phyloP scores from a whole-genome alignment of 2,113 vertebrate genomes.

The Tringa solitaria region DNA sequence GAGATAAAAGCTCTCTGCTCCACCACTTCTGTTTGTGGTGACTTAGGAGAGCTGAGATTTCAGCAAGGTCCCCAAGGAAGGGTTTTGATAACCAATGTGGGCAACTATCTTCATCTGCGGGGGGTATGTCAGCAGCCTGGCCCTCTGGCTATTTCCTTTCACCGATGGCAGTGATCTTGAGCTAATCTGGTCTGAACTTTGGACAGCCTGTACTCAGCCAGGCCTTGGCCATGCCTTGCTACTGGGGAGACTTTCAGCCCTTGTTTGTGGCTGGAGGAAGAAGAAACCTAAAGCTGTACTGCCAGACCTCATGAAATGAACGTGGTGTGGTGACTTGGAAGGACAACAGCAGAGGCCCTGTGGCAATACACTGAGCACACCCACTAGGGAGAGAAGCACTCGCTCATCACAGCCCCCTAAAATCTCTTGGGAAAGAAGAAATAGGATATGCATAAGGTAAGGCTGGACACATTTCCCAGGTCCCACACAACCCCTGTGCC shows the following conservation, averaged over 20 bases:
- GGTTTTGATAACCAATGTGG: background rate
- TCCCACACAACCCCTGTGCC: background rate
- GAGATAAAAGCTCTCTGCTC: background rate
- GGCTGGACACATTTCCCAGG: background rate
- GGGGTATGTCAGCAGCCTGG: background rate
- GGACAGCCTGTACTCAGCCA: background rate
- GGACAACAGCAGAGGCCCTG: background rate
- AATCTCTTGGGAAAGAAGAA: background rate
- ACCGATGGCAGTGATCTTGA: background rate
- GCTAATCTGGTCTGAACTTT: background rate
- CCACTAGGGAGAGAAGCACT: background rate
- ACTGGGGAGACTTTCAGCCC: background rate
- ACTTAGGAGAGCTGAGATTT: background rate
- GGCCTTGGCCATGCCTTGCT: background rate
- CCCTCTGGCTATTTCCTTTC: background rate
- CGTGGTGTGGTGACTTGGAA: background rate
- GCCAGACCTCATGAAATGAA: background rate
- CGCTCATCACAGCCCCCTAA: background rate
- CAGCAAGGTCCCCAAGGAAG: background rate
- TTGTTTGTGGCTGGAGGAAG: background rate
- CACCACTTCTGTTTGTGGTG: background rate
- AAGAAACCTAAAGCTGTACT: background rate
- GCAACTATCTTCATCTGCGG: background rate
- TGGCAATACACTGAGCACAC: background rate
- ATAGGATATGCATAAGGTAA: rapidly evolving